These are phyloP conservation scores for Rhogogaster chlorosoma DNA, from an alignment of 2,888 invertebrate species.

Conservation along the genomic window DNA sequence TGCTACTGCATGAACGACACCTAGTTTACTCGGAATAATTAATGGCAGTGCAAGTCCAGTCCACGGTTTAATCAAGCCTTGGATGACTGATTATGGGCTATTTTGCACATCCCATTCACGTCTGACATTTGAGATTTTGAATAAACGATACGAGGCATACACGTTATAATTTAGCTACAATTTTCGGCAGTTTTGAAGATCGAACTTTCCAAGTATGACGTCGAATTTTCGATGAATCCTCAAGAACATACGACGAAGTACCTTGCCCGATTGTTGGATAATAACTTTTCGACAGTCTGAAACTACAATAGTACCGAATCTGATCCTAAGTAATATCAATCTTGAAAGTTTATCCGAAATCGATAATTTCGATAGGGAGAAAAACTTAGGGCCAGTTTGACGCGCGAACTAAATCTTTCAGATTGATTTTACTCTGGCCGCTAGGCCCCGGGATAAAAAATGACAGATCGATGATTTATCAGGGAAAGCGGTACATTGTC, in stretches of 20 bases:
- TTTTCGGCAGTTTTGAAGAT: not conserved
- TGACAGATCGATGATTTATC: slow-evolving; percentile 34
- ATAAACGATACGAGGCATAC: not conserved
- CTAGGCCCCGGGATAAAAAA: not conserved
- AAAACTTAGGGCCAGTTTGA: not conserved
- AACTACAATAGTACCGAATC: not conserved
- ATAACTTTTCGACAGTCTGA: not conserved
- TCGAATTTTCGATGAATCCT: not conserved
- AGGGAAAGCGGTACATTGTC: not conserved
- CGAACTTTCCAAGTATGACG: not conserved
- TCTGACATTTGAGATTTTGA: not conserved
- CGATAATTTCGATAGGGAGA: not conserved
- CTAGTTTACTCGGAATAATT: slow-evolving; percentile 3
- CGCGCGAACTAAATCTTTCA: not conserved
- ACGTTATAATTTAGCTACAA: not conserved
- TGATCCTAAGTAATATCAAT: not conserved
- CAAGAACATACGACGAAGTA: not conserved
- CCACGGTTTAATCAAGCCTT: slow-evolving; percentile 25
- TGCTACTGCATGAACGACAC: not conserved
- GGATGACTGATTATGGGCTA: slow-evolving; percentile 13
- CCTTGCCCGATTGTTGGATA: not conserved
- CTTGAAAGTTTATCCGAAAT: not conserved
- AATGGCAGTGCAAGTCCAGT: not conserved
- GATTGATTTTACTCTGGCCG: not conserved
- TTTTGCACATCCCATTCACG: not conserved